Evolutionary conservation across 1,140 invertebrate genomes (phyloP).

Genomic region (Drosophila sucinea): DNA sequence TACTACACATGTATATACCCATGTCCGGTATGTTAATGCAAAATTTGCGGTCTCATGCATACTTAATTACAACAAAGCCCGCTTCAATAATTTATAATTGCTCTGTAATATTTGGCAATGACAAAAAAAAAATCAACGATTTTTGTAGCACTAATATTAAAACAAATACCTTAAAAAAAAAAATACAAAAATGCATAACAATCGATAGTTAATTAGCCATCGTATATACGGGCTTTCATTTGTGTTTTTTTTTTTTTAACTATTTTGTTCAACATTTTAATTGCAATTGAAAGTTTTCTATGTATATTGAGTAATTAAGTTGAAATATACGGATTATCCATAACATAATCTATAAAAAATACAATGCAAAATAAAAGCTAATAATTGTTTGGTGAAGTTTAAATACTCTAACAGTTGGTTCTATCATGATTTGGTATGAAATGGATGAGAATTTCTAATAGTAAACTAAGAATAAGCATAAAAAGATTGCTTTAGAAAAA

Average conservation of each 20-base stretch:
- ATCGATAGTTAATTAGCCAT: constrained; percentile 75
- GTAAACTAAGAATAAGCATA: no score
- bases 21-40: constrained; percentile 60
- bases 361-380: constrained; percentile 13
- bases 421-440: background rate
- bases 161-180: constrained; percentile 28
- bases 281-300: constrained; percentile 39
- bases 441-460: no score
- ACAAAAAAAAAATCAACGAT: background rate
- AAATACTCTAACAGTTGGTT: background rate
- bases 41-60: constrained; percentile 74
- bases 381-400: constrained; percentile 17
- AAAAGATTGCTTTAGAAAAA: no score
- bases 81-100: constrained; percentile 61
- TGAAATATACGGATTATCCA: constrained; percentile 26
- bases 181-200: constrained; percentile 29
- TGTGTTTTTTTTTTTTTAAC: constrained; percentile 13
- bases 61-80: constrained; percentile 65
- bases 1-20: background rate
- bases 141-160: constrained; percentile 1
- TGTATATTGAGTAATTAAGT: constrained; percentile 30
- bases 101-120: constrained; percentile 48
- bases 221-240: constrained; percentile 24
- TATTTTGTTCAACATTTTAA: constrained; percentile 29
- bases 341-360: constrained; percentile 8